These are phyloP conservation scores for Clostera curtula DNA, from an alignment of 2,888 invertebrate species.

Conservation along the genomic window DNA sequence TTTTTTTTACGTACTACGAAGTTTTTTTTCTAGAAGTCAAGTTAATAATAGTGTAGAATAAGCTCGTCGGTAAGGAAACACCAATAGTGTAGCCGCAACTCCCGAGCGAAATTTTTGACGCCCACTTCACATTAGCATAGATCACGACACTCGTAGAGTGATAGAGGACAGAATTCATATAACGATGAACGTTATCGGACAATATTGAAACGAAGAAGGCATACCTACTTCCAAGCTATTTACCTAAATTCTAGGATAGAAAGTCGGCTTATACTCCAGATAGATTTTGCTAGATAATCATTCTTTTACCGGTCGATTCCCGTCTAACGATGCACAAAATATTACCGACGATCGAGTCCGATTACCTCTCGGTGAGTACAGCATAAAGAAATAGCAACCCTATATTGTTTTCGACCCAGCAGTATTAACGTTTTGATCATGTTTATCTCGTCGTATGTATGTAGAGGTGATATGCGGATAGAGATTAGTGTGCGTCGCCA, in stretches of 20 bases:
- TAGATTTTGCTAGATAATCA: slow-evolving; percentile 73
- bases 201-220: slow-evolving; percentile 68
- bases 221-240: slow-evolving; percentile 72
- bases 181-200: slow-evolving; percentile 70
- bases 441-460: slow-evolving; percentile 59
- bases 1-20: slow-evolving; percentile 66
- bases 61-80: slow-evolving; percentile 73
- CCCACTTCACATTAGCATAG: slow-evolving; percentile 58
- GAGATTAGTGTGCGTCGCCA: slow-evolving; percentile 47
- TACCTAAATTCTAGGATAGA: slow-evolving; percentile 69
- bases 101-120: slow-evolving; percentile 66
- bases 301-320: slow-evolving; percentile 58
- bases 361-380: slow-evolving; percentile 53
- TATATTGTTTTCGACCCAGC: slow-evolving; percentile 61
- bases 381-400: slow-evolving; percentile 41
- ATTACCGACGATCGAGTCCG: slow-evolving; percentile 64
- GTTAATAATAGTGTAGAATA: slow-evolving; percentile 74
- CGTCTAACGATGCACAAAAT: slow-evolving; percentile 69
- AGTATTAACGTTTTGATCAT: slow-evolving; percentile 69
- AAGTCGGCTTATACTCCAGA: slow-evolving; percentile 72
- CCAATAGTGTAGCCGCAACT: slow-evolving; percentile 76
- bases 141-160: slow-evolving; percentile 71
- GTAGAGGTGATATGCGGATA: slow-evolving; percentile 68
- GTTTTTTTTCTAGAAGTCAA: slow-evolving; percentile 68
- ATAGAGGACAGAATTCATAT: slow-evolving; percentile 58